Evolutionary conservation across 2,113 vertebrate genomes (phyloP).

Genomic region (Cisticola juncidis): DNA sequence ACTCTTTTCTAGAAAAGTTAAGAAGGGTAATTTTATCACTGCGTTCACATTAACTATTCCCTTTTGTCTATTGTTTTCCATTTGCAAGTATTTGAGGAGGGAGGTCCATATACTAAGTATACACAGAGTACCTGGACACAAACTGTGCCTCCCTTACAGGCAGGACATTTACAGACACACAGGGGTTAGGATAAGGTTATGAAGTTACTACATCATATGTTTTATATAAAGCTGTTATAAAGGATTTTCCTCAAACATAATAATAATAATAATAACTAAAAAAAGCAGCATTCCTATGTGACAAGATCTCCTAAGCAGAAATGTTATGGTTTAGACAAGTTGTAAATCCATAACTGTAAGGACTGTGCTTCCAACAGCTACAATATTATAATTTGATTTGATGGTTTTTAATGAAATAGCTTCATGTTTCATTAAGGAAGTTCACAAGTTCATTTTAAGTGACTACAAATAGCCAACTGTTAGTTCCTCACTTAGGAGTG

Average conservation of each 20-base stretch:
- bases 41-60: background rate
- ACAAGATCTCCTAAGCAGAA: background rate
- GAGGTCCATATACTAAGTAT: background rate
- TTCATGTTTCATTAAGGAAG: background rate
- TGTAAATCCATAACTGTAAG: background rate
- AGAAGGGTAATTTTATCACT: background rate
- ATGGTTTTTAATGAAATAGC: background rate
- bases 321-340: background rate
- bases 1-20: background rate
- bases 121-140: background rate
- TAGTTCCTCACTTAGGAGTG: background rate
- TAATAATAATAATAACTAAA: too few relatives aligned
- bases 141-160: background rate
- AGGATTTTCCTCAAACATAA: background rate
- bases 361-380: background rate
- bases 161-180: background rate
- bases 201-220: background rate
- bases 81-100: background rate
- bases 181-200: background rate
- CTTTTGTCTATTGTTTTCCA: background rate
- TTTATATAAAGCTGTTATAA: background rate
- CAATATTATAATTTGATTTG: background rate
- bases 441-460: background rate
- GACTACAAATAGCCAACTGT: background rate
- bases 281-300: background rate